phyloP scores from a whole-genome alignment of 2,113 vertebrate genomes.

The Platysteira castanea region DNA sequence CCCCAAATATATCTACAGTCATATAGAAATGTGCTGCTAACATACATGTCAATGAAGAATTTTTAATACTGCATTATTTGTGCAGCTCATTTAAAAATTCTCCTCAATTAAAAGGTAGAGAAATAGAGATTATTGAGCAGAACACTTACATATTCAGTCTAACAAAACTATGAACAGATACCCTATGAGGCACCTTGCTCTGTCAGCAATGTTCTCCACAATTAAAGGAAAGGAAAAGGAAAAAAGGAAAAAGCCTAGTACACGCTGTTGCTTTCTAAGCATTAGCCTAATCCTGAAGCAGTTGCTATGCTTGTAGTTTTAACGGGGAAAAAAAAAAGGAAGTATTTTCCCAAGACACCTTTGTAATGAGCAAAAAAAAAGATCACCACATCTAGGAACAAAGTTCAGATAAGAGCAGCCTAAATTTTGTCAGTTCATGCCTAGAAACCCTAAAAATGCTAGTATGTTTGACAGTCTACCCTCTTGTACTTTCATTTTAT shows the following conservation, averaged over 20 bases:
- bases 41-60: neutral
- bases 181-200: neutral
- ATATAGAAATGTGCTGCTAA: neutral
- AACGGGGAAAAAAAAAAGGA: neutral
- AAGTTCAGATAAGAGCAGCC: neutral
- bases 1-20: neutral
- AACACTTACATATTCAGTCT: neutral
- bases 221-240: neutral
- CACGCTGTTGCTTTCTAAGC: neutral
- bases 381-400: neutral
- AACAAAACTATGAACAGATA: neutral
- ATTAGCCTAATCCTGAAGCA: neutral
- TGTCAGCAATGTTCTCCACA: neutral
- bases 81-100: neutral
- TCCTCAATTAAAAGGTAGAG: neutral
- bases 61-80: neutral
- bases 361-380: neutral
- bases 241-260: neutral
- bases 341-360: neutral
- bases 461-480: neutral
- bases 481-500: neutral
- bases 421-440: neutral
- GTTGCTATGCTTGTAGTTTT: neutral
- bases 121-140: neutral
- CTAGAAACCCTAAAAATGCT: neutral